These are phyloP conservation scores for Xanthia icteritia DNA, from an alignment of 2,888 invertebrate species.

Conservation along the genomic window DNA sequence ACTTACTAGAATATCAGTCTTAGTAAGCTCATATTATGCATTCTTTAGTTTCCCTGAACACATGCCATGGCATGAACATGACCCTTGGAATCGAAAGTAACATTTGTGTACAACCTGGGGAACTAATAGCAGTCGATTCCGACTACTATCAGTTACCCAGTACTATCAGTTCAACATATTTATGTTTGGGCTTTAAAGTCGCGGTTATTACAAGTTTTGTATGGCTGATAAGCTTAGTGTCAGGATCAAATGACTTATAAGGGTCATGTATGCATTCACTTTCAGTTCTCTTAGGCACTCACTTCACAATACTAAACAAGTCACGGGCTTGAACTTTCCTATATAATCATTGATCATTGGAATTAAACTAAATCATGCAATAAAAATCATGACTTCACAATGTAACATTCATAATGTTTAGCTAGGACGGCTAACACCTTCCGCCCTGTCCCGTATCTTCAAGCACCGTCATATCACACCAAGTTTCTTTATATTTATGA, in stretches of 20 bases:
- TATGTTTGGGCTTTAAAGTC: background rate
- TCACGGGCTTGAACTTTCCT: background rate
- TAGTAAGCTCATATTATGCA: constrained; percentile 57
- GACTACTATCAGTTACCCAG: too few relatives aligned
- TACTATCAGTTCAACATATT: too few relatives aligned
- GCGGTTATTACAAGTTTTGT: too few relatives aligned
- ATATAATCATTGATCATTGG: constrained; percentile 1
- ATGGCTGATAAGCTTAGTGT: background rate
- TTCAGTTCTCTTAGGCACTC: constrained; percentile 26
- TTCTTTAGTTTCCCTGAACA: constrained; percentile 13
- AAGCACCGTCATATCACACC: constrained; percentile 44
- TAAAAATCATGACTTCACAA: constrained; percentile 4
- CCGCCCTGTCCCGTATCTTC: background rate
- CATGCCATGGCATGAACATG: constrained; percentile 24
- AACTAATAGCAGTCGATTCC: background rate
- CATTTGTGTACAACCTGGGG: background rate
- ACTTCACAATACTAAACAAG: constrained; percentile 15
- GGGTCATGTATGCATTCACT: constrained; percentile 20
- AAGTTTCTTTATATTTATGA: background rate
- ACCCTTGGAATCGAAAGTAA: background rate
- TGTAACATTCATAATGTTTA: constrained; percentile 24
- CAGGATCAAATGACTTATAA: background rate
- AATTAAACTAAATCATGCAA: background rate
- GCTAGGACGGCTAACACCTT: background rate
- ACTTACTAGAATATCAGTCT: constrained; percentile 50